Evolutionary conservation across 2,888 invertebrate species (phyloP), one percentile per base, ranked within the genome.

Genomic region (Chelonus formosanus): DNA sequence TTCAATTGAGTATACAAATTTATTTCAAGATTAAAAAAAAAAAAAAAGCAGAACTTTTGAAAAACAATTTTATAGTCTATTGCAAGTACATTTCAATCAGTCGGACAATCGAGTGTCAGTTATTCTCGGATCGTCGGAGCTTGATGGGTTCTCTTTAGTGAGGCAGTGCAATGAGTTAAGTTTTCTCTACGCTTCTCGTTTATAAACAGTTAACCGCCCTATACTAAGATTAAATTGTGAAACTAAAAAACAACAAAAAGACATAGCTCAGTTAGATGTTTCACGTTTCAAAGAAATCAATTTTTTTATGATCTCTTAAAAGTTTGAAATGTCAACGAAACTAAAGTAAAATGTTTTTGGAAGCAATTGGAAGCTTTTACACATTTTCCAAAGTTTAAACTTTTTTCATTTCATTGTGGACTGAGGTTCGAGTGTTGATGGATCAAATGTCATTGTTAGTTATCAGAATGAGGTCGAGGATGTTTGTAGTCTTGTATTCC

Each of bases 41-140:
- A 44, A 32, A 43, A 44, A 31, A 57, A 7, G 32, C 2, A 1
- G 31, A 36, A 5, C 40, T 40, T 36, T 36, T 59, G 7, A 36
- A 50, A 20, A 40, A 40, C 40, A 40, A 40, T 40, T 50, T 35
- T 48, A 7, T 40, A 31, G 31, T 50, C 10, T 6, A 36, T 50
- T 50, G 40, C n/a, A 59, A 48, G 40, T 35, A 59, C 59, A 59
- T 59, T 59, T 36, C 59, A 32, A 59, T 59, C 40, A 59, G 40
- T 59, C 8, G 50, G 40, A 50, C 59, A 59, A 59, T 59, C 6
- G 59, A 48, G 56, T 40, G 48, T 40, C 40, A 47, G 59, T 59
- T 59, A 59, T 59, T 59, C 59, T 59, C 50, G 50, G 50, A 59
- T 48, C 58, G 47, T 48, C 59, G 50, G 8, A 52, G 52, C 52